These are phyloP conservation scores for Tapirus indicus DNA, from an alignment of 2,797 vertebrate genomes.

Conservation along the genomic window DNA sequence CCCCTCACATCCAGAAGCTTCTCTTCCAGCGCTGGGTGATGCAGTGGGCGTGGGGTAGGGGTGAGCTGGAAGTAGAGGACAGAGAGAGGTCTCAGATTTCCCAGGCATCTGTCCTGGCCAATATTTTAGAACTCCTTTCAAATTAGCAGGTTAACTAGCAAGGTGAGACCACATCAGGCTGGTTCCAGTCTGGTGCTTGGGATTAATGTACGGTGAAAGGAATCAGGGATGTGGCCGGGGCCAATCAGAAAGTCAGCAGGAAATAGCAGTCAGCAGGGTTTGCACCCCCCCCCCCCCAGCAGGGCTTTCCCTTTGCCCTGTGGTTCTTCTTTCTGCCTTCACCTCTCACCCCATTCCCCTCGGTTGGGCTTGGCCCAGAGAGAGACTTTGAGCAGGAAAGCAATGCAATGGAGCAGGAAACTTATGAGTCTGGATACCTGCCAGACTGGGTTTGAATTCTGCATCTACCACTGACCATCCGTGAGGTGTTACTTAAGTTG, in stretches of 20 bases:
- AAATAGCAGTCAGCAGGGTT: background rate
- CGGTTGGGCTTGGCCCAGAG: background rate
- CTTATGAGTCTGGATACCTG: background rate
- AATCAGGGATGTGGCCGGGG: background rate
- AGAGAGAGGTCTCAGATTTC: slow-evolving; percentile 32
- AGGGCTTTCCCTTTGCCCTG: background rate
- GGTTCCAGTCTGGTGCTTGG: slow-evolving; percentile 48
- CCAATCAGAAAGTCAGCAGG: background rate
- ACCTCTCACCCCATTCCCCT: accelerated
- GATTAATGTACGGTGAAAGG: slow-evolving; percentile 61
- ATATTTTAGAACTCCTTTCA: slow-evolving; percentile 59
- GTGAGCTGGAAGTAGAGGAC: background rate
- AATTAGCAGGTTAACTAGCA: slow-evolving; percentile 41
- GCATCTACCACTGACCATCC: background rate
- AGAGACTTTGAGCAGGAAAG: background rate
- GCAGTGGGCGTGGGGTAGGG: background rate
- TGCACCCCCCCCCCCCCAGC: accelerated
- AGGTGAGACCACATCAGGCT: background rate
- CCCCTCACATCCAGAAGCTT: background rate
- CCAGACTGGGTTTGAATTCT: background rate
- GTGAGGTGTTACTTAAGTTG: background rate
- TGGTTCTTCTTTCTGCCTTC: background rate
- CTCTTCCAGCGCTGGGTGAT: background rate
- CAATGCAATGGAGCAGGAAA: too few relatives aligned
- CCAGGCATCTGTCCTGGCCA: background rate